Evolutionary conservation across 2,797 vertebrate genomes (phyloP).

Genomic region (Acropternis orthonyx): DNA sequence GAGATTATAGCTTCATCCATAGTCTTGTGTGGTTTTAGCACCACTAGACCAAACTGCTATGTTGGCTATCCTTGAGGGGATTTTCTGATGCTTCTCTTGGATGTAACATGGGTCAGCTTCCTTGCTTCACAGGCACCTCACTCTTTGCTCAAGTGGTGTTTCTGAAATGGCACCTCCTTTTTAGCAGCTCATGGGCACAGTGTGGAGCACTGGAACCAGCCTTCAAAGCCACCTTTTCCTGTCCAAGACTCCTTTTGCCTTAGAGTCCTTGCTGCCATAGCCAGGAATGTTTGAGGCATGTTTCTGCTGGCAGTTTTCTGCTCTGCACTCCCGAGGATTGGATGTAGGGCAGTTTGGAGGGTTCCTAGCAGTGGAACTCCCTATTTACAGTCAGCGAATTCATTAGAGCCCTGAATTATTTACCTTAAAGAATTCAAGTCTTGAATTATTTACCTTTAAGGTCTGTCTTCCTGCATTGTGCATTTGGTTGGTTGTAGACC

Average conservation of each 20-base stretch:
- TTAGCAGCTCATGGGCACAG: neutral
- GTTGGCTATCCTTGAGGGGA: neutral
- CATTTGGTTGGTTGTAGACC: neutral
- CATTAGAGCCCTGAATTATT: conserved; percentile 61
- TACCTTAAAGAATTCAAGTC: conserved; percentile 51
- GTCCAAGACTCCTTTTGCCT: neutral
- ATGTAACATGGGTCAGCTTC: neutral
- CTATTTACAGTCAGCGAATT: conserved; percentile 8
- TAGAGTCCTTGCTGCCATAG: neutral
- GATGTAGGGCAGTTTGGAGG: conserved; percentile 56
- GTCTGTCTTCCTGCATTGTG: neutral
- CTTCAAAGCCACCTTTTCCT: neutral
- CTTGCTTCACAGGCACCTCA: neutral
- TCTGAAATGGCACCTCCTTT: neutral
- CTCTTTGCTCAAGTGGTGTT: neutral
- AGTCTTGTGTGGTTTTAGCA: neutral
- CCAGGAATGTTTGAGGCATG: neutral
- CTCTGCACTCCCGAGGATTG: neutral
- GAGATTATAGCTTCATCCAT: neutral
- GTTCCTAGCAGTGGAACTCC: conserved; percentile 2
- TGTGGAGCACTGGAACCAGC: neutral
- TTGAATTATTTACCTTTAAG: conserved; percentile 67
- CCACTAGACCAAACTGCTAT: neutral
- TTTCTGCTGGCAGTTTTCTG: conserved; percentile 14
- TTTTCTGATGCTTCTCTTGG: neutral